Conservation (phyloP, 64 coral and sea anemone genomes). For the Trachythela sp. region DNA sequence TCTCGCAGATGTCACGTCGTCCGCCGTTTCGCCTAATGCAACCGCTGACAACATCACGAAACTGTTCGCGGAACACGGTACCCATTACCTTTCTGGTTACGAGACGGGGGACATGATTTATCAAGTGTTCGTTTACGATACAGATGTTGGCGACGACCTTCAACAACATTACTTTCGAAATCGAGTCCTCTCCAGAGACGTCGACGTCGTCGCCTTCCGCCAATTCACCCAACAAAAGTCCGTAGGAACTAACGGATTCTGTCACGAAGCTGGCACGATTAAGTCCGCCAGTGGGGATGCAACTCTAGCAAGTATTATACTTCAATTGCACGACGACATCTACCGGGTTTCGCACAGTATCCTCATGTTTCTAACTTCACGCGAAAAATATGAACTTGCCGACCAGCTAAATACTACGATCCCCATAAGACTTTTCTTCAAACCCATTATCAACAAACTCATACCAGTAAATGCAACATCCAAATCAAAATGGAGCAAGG, state of each 20-base stretch:
- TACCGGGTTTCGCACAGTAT: conserved; percentile 31
- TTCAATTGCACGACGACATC: conserved; percentile 25
- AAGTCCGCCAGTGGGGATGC: conserved; percentile 36
- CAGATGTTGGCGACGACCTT: conserved; percentile 24
- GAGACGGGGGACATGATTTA: conserved; percentile 54
- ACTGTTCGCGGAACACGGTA: conserved; percentile 46
- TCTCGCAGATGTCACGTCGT: conserved; percentile 7
- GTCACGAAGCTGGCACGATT: conserved; percentile 25
- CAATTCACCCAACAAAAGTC: conserved; percentile 25
- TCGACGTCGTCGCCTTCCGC: background rate
- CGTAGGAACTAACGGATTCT: background rate
- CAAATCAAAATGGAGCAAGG: background rate
- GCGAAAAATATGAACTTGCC: background rate
- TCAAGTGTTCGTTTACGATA: conserved; percentile 51
- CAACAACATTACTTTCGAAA: conserved; percentile 16
- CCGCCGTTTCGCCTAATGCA: conserved; percentile 6
- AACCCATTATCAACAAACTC: conserved; percentile 41
- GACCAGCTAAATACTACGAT: background rate
- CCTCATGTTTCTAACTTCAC: conserved; percentile 29
- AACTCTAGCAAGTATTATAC: conserved; percentile 24
- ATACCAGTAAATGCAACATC: background rate
- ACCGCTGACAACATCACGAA: conserved; percentile 19
- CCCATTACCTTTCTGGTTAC: conserved; percentile 51
- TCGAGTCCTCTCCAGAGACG: background rate
- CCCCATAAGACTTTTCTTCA: conserved; percentile 36